Evolutionary conservation across 2,888 invertebrate genomes (phyloP).

Genomic region (Cotesia congregata): DNA sequence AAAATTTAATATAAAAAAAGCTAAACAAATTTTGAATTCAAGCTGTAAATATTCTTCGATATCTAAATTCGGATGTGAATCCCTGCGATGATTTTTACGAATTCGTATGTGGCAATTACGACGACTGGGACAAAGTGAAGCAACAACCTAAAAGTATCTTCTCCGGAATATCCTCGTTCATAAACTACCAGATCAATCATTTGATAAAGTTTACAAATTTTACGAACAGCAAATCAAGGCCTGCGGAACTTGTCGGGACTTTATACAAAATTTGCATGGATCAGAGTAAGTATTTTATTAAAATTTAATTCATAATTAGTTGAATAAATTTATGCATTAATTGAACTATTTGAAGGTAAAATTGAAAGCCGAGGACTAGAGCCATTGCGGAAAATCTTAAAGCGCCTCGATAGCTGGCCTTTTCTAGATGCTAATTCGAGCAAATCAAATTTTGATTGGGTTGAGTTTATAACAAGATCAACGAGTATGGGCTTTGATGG

Average conservation of each 20-base stretch:
- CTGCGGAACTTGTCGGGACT: slow-evolving; percentile 83
- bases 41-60: background rate
- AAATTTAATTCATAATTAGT: slow-evolving; percentile 70
- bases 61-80: background rate
- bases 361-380: slow-evolving; percentile 85
- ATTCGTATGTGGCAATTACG: background rate
- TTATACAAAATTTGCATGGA: slow-evolving; percentile 92
- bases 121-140: background rate
- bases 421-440: slow-evolving; percentile 83
- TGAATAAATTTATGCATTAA: background rate
- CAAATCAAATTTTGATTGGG: slow-evolving; percentile 82
- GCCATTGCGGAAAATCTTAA: slow-evolving; percentile 81
- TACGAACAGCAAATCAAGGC: slow-evolving; percentile 64
- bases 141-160: background rate
- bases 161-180: background rate
- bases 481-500: slow-evolving; percentile 86
- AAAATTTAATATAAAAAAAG: too few relatives aligned
- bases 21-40: background rate
- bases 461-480: slow-evolving; percentile 85
- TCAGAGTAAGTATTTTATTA: slow-evolving; percentile 73
- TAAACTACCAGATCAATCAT: background rate
- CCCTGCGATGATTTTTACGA: background rate
- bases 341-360: slow-evolving; percentile 73
- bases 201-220: background rate
- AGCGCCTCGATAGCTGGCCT: slow-evolving; percentile 92